These are phyloP conservation scores for Didymodactylos carnosus DNA, from an alignment of 2,888 invertebrate species.

Conservation along the genomic window DNA sequence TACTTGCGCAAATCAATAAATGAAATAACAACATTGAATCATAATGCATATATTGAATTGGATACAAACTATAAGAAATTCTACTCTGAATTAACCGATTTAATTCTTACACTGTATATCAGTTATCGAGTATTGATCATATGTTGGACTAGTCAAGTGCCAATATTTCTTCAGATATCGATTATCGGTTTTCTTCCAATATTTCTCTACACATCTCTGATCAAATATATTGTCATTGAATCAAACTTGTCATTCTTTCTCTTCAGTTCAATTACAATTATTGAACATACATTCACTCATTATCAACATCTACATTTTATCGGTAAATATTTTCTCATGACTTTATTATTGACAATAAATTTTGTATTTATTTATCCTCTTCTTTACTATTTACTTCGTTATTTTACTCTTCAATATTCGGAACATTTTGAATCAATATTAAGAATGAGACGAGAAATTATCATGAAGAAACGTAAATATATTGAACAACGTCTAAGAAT, in stretches of 20 bases:
- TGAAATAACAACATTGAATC: neutral
- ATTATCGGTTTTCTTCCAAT: neutral
- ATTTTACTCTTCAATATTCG: neutral
- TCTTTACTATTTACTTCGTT: neutral
- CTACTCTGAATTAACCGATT: neutral
- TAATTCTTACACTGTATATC: neutral
- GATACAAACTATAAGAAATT: neutral
- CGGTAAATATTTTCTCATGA: neutral
- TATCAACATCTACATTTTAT: neutral
- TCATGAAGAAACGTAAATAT: neutral
- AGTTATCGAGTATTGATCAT: neutral
- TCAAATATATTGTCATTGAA: neutral
- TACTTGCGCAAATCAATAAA: neutral
- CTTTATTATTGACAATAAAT: neutral
- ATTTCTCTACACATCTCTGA: neutral
- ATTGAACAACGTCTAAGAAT: neutral
- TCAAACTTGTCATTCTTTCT: neutral
- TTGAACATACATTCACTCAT: neutral
- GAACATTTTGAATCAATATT: neutral
- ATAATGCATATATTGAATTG: neutral
- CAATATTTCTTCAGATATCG: neutral
- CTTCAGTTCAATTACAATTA: neutral
- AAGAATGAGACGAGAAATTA: neutral
- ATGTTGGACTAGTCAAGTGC: neutral
- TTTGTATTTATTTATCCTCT: neutral